Conservation (phyloP, 2,113 vertebrate species). For the Camelus dromedarius region DNA sequence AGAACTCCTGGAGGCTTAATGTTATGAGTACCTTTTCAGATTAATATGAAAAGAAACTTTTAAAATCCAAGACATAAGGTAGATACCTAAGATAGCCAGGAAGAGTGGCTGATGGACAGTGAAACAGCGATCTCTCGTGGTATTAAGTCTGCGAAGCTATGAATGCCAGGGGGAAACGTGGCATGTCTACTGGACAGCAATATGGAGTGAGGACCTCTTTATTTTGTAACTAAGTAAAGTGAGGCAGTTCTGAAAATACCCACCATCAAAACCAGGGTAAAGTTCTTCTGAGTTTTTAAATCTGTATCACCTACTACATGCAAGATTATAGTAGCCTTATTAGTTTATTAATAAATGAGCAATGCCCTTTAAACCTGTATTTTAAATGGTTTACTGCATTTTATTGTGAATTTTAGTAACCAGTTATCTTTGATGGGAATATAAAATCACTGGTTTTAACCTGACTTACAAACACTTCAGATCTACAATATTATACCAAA, state of each 20-base stretch:
- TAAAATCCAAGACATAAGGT: neutral
- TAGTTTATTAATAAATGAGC: neutral
- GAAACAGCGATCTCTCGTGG: neutral
- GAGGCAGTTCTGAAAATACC: slow-evolving; percentile 16
- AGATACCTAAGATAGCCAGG: neutral
- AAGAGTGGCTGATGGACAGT: neutral
- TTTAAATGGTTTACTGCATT: slow-evolving; percentile 6
- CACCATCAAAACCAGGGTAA: neutral
- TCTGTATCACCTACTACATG: neutral
- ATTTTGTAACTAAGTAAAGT: slow-evolving; percentile 8
- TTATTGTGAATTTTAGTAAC: slow-evolving; percentile 25
- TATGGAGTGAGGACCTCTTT: neutral
- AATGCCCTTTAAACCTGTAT: neutral
- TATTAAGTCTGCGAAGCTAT: neutral
- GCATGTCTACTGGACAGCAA: neutral
- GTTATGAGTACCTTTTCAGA: slow-evolving; percentile 23
- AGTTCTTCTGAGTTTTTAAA: slow-evolving; percentile 34
- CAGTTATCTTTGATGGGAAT: slow-evolving; percentile 9
- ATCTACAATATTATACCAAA: neutral
- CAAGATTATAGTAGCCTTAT: neutral
- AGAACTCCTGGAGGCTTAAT: neutral
- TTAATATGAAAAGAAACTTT: slow-evolving; percentile 7
- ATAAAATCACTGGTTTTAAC: neutral
- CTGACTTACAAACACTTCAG: neutral
- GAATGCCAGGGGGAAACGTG: neutral